Conservation (phyloP, 2,113 vertebrate genomes). For the Leucosticte australis region DNA sequence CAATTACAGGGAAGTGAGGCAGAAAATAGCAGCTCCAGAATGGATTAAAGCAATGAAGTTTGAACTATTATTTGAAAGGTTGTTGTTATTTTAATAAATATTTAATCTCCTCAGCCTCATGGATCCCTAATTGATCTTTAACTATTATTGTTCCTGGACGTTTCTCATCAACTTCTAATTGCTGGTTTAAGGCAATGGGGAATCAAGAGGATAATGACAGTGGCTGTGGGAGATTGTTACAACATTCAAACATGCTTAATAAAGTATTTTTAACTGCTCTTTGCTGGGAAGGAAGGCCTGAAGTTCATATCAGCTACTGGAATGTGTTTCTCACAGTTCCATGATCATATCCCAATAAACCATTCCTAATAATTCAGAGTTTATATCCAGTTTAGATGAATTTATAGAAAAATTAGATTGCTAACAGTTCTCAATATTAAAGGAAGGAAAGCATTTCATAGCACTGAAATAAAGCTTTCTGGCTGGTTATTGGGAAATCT, state of each 20-base stretch:
- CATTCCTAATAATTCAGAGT: background rate
- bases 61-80: slow-evolving; percentile 73
- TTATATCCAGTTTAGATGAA: background rate
- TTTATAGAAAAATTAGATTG: background rate
- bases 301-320: background rate
- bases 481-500: background rate
- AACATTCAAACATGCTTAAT: background rate
- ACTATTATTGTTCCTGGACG: slow-evolving; percentile 70
- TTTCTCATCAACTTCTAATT: slow-evolving; percentile 71
- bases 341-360: background rate
- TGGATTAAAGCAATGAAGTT: slow-evolving; percentile 74
- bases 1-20: slow-evolving; percentile 81
- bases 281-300: background rate
- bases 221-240: slow-evolving; percentile 5
- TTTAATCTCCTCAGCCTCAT: slow-evolving; percentile 72
- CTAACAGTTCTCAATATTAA: background rate
- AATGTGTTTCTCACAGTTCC: background rate
- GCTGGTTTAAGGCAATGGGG: slow-evolving; percentile 52
- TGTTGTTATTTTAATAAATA: slow-evolving; percentile 80
- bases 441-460: background rate
- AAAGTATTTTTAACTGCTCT: background rate
- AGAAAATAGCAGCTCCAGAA: slow-evolving; percentile 77
- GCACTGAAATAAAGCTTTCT: background rate
- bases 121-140: slow-evolving; percentile 77
- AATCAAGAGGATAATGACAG: slow-evolving; percentile 43